A percentile compares a stretch with the other conserved stretches of the same genome.
Conservation (phyloP, 2,888 invertebrate genomes). For the Dynastes maya region DNA sequence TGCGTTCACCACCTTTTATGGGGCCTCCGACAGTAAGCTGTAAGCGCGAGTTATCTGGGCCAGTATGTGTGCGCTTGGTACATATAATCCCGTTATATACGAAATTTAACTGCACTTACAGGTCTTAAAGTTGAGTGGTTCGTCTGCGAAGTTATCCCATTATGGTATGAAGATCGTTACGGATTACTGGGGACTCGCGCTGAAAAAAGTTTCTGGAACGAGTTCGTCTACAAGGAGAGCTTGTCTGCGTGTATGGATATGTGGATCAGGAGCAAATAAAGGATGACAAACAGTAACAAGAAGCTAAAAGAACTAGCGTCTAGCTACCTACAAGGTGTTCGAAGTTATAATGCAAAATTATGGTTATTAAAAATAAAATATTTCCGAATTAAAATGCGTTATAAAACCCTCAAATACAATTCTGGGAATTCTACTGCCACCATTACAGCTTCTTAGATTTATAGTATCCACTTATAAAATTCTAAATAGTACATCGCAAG, state of each 20-base stretch:
- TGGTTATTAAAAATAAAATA: too few relatives aligned
- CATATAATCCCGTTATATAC: conserved; percentile 25
- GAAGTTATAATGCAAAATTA: too few relatives aligned
- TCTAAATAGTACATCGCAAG: too few relatives aligned
- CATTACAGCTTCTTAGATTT: too few relatives aligned
- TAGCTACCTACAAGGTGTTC: too few relatives aligned
- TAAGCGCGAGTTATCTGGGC: conserved; percentile 15
- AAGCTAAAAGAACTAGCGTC: too few relatives aligned
- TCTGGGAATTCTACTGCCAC: too few relatives aligned
- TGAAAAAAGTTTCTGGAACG: not conserved
- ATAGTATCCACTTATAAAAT: too few relatives aligned
- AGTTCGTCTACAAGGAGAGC: not conserved
- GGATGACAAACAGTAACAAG: too few relatives aligned
- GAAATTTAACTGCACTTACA: conserved; percentile 34
- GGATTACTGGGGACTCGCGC: conserved; percentile 12
- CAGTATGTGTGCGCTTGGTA: conserved; percentile 14
- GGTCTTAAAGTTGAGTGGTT: conserved; percentile 36
- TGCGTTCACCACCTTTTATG: conserved; percentile 22
- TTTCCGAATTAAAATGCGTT: too few relatives aligned
- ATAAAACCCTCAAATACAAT: too few relatives aligned
- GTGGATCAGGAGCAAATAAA: not conserved
- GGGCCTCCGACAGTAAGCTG: conserved; percentile 24
- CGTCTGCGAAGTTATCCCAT: conserved; percentile 36
- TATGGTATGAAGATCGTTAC: conserved; percentile 24
- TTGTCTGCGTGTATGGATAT: not conserved